Conservation (phyloP, 2,113 vertebrate genomes). For the Plecotus auritus region DNA sequence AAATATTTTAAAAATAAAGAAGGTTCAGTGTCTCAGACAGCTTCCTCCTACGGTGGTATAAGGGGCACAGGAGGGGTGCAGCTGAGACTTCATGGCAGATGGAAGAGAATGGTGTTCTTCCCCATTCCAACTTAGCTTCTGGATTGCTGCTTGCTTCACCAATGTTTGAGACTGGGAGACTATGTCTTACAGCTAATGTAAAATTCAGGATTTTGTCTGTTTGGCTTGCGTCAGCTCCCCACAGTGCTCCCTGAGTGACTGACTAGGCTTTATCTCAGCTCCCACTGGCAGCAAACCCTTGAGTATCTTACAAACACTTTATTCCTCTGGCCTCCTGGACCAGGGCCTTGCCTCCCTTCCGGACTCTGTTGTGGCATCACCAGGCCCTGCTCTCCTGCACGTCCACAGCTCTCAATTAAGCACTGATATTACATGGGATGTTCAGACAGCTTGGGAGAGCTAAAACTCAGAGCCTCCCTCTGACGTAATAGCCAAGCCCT, state of each 20-base stretch:
- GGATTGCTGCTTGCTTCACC: neutral
- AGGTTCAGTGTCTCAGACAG: neutral
- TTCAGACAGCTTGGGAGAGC: neutral
- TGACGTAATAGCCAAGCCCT: neutral
- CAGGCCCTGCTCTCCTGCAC: neutral
- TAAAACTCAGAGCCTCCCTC: neutral
- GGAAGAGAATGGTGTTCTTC: neutral
- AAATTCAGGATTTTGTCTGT: neutral
- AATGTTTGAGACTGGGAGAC: neutral
- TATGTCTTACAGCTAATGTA: neutral
- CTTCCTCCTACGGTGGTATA: neutral
- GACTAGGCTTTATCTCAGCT: neutral
- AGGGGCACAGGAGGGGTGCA: neutral
- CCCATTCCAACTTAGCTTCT: neutral
- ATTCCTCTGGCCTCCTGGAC: neutral
- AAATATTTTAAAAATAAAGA: neutral
- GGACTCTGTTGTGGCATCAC: neutral
- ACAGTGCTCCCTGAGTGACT: neutral
- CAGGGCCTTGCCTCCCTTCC: neutral
- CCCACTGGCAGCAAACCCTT: neutral
- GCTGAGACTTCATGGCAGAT: neutral
- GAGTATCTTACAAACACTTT: neutral
- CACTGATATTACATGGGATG: neutral
- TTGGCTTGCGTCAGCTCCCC: neutral
- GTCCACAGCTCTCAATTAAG: neutral